Evolutionary conservation across 2,113 vertebrate genomes (phyloP), one percentile per base, ranked within the genome.

Genomic region (Siniperca chuatsi): DNA sequence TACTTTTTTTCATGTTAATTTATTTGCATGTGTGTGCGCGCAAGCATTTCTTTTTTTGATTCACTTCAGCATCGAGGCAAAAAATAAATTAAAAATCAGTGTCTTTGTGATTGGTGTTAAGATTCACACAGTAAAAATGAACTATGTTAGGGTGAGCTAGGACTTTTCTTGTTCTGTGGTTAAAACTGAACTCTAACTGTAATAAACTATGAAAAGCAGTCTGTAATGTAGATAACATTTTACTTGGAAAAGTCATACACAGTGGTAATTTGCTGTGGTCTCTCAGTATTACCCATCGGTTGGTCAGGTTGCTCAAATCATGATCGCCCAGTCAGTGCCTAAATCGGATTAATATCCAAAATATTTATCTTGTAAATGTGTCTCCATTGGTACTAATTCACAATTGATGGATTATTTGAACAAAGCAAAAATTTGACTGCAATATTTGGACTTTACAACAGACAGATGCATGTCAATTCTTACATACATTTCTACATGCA

Each of bases 1-100:
- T 89, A 92, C 76, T 76, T 92, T 94, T 93, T 90, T 89, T 58
- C 88, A 92, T 94, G 89, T 94, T 94, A 94, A 94, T 92, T 94
- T 95, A 94, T 95, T 94, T 95, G 92, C 92, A 93, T 92, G 92
- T 81, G 89, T 75, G 84, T 78, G 79, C 6, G 89, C 46, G 82
- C n/a, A 4, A 40, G 61, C 80, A 70, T 82, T 87, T 29, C 29
- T 29, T 29, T 29, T 29, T 89, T 87, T 35, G 79, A 74, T 64
- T 87, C 81, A 90, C 75, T 66, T 86, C 78, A 66, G 58, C 37
- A 75, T 42, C 9, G 62, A 86, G 67, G 52, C 23, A 40, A 79
- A 68, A 89, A 71, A 80, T 55, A 23, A 73, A 50, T 18, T 58
- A 42, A 84, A 81, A 71, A 58, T 21, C 61, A 64, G 83, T 75